These are phyloP conservation scores for Mimumesa dahlbomi DNA, from an alignment of 2,888 invertebrate species.

Conservation along the genomic window DNA sequence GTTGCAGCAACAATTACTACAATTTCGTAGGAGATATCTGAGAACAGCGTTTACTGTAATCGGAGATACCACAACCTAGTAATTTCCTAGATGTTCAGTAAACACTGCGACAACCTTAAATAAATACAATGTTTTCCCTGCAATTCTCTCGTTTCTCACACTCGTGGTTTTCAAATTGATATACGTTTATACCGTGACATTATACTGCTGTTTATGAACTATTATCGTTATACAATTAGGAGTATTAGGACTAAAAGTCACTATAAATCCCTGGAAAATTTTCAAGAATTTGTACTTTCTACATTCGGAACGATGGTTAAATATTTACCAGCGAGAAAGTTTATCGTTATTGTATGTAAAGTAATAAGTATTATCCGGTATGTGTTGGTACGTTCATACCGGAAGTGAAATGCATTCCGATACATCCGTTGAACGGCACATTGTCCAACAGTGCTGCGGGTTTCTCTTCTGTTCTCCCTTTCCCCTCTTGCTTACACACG, in stretches of 20 bases:
- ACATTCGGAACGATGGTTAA: no score
- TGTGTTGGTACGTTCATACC: constrained; percentile 43
- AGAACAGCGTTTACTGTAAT: not conserved
- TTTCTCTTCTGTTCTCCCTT: constrained; percentile 37
- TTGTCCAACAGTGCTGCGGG: constrained; percentile 50
- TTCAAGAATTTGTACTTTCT: no score
- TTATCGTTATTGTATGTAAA: constrained; percentile 17
- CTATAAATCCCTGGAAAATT: no score
- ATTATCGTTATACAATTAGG: no score
- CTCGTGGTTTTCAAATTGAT: not conserved
- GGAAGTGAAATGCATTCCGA: constrained; percentile 70
- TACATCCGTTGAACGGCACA: constrained; percentile 68
- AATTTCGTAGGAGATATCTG: not conserved
- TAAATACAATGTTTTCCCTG: not conserved
- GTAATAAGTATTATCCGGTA: constrained; percentile 40
- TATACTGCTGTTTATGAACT: no score
- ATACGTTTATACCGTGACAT: no score
- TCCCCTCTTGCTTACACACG: constrained; percentile 27
- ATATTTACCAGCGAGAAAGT: constrained; percentile 16
- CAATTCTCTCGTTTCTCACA: not conserved
- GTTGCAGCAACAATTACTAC: not conserved
- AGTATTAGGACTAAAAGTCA: no score
- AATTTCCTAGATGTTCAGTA: not conserved
- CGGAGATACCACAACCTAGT: not conserved
- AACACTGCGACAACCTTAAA: not conserved